A percentile compares a stretch with the other conserved stretches of the same genome.
These are phyloP conservation scores for Alethe diademata DNA, from an alignment of 2,113 vertebrate genomes.

Conservation along the genomic window DNA sequence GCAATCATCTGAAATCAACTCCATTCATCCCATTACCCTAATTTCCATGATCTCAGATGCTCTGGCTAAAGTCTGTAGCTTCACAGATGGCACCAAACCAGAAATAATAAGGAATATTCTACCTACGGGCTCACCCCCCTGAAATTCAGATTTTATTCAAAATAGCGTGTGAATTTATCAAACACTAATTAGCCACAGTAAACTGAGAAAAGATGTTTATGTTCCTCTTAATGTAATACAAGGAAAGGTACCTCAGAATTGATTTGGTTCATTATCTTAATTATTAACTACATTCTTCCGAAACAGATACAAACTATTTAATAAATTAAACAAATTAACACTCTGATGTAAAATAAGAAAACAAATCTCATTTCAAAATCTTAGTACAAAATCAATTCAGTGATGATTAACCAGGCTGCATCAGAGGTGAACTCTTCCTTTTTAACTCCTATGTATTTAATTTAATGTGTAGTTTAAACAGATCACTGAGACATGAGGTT, in stretches of 20 bases:
- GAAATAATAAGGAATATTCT: not conserved
- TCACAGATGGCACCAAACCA: not conserved
- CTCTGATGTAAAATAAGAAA: slow-evolving; percentile 18
- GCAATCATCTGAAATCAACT: not conserved
- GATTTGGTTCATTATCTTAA: slow-evolving; percentile 32
- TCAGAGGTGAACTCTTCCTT: not conserved
- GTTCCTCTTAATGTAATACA: not conserved
- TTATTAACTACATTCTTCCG: slow-evolving; percentile 19
- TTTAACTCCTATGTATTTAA: not conserved
- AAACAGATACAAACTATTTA: slow-evolving; percentile 6
- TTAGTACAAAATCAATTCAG: slow-evolving; percentile 27
- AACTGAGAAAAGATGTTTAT: not conserved
- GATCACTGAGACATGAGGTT: not conserved
- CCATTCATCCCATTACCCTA: not conserved
- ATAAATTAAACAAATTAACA: slow-evolving; percentile 8
- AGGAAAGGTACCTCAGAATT: not conserved
- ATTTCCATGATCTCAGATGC: not conserved
- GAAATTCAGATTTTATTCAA: not conserved
- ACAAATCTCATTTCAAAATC: slow-evolving; percentile 17
- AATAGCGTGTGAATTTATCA: not conserved
- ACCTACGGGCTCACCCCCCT: rapidly evolving
- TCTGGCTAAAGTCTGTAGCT: not conserved
- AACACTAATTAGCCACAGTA: not conserved
- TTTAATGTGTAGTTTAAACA: not conserved
- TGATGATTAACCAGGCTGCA: not conserved